Evolutionary conservation across 64 coral and sea anemone genomes (phyloP).

Genomic region (Actinia tenebrosa): DNA sequence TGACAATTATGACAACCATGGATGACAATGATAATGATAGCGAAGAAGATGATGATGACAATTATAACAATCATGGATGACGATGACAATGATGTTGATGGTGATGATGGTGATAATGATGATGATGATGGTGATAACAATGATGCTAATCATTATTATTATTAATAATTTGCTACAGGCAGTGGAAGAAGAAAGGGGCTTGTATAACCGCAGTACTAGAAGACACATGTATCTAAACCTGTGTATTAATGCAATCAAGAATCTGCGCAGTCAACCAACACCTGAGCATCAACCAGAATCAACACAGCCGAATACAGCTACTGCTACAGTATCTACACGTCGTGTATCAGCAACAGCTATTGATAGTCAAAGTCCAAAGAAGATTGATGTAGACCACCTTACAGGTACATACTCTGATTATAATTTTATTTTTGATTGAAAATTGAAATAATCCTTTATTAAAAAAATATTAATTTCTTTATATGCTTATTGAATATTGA

Average conservation of each 20-base stretch:
- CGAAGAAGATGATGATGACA: too few species aligned
- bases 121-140: too few species aligned
- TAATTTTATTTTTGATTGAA: too few species aligned
- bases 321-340: not conserved
- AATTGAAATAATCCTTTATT: too few species aligned
- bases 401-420: not conserved
- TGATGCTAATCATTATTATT: too few species aligned
- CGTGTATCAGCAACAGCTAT: not conserved
- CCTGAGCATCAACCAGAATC: constrained; percentile 4
- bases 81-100: too few species aligned
- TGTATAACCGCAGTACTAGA: constrained; percentile 72
- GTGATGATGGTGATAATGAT: too few species aligned
- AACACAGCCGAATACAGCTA: not conserved
- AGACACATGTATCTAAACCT: constrained; percentile 92
- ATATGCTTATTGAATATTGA: too few species aligned
- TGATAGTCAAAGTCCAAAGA: not conserved
- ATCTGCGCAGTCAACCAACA: constrained; percentile 41
- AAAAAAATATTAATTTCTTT: too few species aligned
- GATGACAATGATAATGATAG: too few species aligned
- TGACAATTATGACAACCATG: too few species aligned
- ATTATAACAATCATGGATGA: too few species aligned
- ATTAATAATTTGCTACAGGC: constrained; percentile 24
- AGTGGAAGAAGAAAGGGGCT: constrained; percentile 70
- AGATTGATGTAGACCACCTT: constrained; percentile 8
- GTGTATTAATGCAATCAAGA: constrained; percentile 90